Conservation (phyloP, 2,888 invertebrate species). For the Melipona bicolor region DNA sequence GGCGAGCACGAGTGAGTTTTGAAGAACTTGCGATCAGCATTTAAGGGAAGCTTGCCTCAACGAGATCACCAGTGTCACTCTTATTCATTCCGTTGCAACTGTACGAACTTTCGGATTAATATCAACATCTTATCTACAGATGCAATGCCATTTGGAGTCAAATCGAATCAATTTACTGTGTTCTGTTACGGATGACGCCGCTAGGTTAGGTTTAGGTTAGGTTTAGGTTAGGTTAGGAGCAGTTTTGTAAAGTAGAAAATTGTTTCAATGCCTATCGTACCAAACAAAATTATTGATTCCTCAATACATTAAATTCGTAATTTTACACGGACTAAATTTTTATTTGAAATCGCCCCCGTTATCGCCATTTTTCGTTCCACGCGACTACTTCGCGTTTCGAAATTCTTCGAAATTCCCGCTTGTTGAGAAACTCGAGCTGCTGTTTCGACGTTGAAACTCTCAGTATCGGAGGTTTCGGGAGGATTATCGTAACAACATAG, state of each 20-base stretch:
- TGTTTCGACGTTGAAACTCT: constrained; percentile 32
- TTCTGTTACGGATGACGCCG: too few relatives aligned
- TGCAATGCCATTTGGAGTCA: too few relatives aligned
- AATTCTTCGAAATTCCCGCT: constrained; percentile 31
- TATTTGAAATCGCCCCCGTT: constrained; percentile 13
- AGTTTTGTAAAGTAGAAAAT: too few relatives aligned
- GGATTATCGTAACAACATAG: constrained; percentile 57
- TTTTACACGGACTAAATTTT: too few relatives aligned
- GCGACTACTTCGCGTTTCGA: not conserved
- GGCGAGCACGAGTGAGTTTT: not conserved
- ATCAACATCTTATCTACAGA: too few relatives aligned
- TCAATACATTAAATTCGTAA: too few relatives aligned
- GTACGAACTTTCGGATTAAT: not conserved
- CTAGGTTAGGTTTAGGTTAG: too few relatives aligned
- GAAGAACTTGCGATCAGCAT: constrained; percentile 1
- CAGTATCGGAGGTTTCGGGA: constrained; percentile 28
- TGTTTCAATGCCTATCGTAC: too few relatives aligned
- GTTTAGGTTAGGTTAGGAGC: too few relatives aligned
- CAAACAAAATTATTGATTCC: too few relatives aligned
- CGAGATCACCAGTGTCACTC: not conserved
- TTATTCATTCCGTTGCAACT: not conserved
- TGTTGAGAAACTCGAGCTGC: constrained; percentile 12
- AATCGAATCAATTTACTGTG: too few relatives aligned
- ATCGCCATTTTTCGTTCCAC: not conserved
- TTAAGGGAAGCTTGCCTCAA: not conserved